A percentile compares a stretch with the other conserved stretches of the same genome.
phyloP scores from a whole-genome alignment of 1,140 invertebrate genomes.

The Anthonomus grandis region DNA sequence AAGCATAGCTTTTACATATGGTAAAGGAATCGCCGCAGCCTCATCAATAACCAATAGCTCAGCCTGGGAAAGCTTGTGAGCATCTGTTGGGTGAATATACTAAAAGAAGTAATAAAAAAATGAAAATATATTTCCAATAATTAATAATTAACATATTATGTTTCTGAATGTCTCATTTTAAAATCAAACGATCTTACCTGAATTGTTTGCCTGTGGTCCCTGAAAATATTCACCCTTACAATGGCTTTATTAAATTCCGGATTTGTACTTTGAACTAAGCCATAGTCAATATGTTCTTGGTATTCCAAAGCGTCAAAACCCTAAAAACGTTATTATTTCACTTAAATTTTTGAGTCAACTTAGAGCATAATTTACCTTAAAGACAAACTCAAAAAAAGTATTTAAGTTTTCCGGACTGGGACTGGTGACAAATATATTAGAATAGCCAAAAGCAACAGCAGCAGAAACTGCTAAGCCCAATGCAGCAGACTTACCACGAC shows the following conservation, averaged over 20 bases:
- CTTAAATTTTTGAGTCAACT: neutral
- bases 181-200: conserved; percentile 63
- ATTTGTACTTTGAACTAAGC: conserved; percentile 93
- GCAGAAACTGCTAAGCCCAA: conserved; percentile 90
- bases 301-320: conserved; percentile 94
- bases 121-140: no score
- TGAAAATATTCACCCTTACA: conserved; percentile 86
- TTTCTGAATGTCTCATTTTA: no score
- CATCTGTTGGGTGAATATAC: conserved; percentile 93
- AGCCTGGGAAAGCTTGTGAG: conserved; percentile 84
- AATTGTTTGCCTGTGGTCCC: conserved; percentile 94
- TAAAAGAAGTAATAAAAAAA: no score
- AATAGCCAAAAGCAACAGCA: conserved; percentile 85
- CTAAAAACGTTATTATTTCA: neutral
- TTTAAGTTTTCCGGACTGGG: conserved; percentile 98
- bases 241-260: conserved; percentile 96
- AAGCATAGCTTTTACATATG: conserved; percentile 85
- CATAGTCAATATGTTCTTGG: conserved; percentile 96
- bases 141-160: no score
- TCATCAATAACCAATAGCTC: conserved; percentile 97
- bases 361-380: conserved; percentile 60
- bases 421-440: conserved; percentile 97
- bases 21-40: conserved; percentile 96
- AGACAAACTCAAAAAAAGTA: conserved; percentile 96
- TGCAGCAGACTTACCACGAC: conserved; percentile 97